Evolutionary conservation across 2,797 vertebrate species (phyloP), one percentile per base, ranked within the genome.

Genomic region (Anguilla obscura): DNA sequence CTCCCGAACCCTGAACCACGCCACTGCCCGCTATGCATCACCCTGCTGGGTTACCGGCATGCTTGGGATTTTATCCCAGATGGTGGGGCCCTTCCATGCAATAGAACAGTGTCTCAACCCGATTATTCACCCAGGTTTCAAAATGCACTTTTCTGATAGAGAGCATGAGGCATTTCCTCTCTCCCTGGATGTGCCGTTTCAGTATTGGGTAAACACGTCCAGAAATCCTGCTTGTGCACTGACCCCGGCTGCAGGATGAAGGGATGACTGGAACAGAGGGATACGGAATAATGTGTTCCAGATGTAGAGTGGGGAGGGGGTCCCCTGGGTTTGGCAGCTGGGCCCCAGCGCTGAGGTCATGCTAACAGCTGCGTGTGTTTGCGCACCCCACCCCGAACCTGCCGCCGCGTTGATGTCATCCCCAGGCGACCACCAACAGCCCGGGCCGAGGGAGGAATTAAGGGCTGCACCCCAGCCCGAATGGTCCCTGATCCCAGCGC

Each of bases 321-420:
- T 45, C 36, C 33, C 40, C 8, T 1, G 69, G 8, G n/a, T 27
- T 74, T 33, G 10, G n/a, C 71, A 76, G 30, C 66, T 8, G 66
- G 27, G 66, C 71, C 54, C 40, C 14, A n/a, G 79, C 50, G 40
- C 45, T 82, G 18, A 82, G 79, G 45, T 82, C 79, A 82, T 50
- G 79, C 3, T n/a, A 18, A 82, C 79, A 82, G 79, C 79, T 82
- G 79, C 12, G 79, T n/a, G 79, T n/a, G 79, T 82, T 24, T 30
- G 21, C 7, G 24, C 40, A 82, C 79, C 79, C 79, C 79, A 82
- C 79, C 79, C 79, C 33, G 21, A 79, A 40, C 45, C 45, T 48
- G 40, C 40, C 10, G 79, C 18, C 45, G 18, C 10, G 18, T 9
- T 82, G 79, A 82, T 82, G 40, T 82, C 79, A 82, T 82, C 79